Conservation (phyloP, 2,797 vertebrate genomes). For the Microhierax caerulescens region DNA sequence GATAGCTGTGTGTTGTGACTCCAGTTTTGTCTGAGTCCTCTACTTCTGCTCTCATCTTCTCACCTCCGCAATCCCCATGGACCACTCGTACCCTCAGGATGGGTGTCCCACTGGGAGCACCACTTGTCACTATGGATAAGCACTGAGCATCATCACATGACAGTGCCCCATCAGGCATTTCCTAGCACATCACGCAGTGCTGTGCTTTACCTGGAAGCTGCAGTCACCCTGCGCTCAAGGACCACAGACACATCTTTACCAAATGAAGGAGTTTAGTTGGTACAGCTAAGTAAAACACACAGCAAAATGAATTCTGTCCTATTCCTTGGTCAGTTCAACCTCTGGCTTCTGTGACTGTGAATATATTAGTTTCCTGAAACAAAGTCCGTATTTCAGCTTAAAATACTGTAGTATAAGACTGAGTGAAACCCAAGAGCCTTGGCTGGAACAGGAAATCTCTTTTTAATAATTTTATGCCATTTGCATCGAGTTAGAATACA, state of each 20-base stretch:
- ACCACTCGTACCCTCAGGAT: neutral
- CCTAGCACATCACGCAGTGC: neutral
- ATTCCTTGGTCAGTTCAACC: neutral
- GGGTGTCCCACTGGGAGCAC: rapidly evolving
- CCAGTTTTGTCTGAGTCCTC: rapidly evolving
- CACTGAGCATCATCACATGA: neutral
- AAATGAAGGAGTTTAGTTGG: neutral
- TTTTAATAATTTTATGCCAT: constrained; percentile 37
- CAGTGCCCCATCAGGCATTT: neutral
- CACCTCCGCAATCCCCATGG: neutral
- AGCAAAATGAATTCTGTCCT: rapidly evolving
- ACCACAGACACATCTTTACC: neutral
- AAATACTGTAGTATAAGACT: neutral
- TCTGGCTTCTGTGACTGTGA: neutral
- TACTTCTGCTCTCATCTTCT: neutral
- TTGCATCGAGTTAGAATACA: constrained; percentile 6
- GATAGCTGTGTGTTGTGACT: neutral
- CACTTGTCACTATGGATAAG: neutral
- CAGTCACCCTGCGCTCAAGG: too few relatives aligned
- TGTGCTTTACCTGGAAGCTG: neutral
- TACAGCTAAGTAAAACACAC: neutral
- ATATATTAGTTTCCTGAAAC: neutral
- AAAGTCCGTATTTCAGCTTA: neutral
- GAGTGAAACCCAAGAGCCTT: neutral
- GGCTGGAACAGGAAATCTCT: neutral